Base-by-base conservation (phyloP, 2,888 invertebrate species). In the Proisotoma minuta region DNA sequence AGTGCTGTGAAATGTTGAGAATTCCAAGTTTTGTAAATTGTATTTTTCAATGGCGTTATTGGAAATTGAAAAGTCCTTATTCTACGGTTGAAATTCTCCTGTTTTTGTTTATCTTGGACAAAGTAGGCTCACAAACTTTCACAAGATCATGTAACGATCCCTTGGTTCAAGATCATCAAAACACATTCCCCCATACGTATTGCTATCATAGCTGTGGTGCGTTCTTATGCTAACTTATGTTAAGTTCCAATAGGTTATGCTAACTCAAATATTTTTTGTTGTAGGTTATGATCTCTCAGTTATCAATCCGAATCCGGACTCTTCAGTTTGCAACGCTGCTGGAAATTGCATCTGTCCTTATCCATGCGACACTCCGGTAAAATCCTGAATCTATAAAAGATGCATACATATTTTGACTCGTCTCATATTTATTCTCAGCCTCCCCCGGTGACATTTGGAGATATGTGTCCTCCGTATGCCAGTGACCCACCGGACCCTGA, bases 61-160 rank as follows among this genome's bases (percentile, higher is more conserved):
- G n/a, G n/a, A n/a, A n/a, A n/a, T n/a, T n/a, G n/a, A n/a, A n/a
- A n/a, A n/a, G n/a, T n/a, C n/a, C n/a, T n/a, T n/a, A n/a, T n/a
- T n/a, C n/a, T n/a, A n/a, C n/a, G n/a, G n/a, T n/a, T n/a, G n/a
- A n/a, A n/a, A n/a, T n/a, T n/a, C n/a, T n/a, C n/a, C n/a, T n/a
- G n/a, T n/a, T n/a, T n/a, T n/a, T n/a, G n/a, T n/a, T n/a, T n/a
- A n/a, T n/a, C n/a, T n/a, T n/a, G n/a, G n/a, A n/a, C n/a, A n/a
- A n/a, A n/a, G n/a, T n/a, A n/a, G n/a, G n/a, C n/a, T n/a, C 43
- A 43, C 43, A 43, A 43, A 15, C 15, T 15, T 43, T 43, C 18
- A 43, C 43, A 12, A 5, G 49, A n/a, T 49, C 49, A 24, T 57
- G 57, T 47, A 15, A 43, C 12, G 57, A 57, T 47, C 43, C 57